Evolutionary conservation across 1,140 invertebrate species (phyloP).

Genomic region (Linepithema humile): DNA sequence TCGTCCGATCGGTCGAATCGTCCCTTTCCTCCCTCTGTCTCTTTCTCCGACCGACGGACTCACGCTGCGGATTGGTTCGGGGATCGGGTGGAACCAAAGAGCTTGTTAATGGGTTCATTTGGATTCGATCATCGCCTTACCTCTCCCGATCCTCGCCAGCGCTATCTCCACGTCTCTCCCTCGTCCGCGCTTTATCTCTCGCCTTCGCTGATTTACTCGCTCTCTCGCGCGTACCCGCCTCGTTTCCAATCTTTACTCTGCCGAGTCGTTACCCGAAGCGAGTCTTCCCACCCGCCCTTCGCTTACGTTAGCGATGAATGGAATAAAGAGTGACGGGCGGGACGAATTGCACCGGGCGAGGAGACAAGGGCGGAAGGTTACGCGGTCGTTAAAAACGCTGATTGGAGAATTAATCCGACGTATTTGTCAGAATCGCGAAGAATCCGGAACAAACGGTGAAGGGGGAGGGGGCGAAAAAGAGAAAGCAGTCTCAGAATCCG

Average conservation of each 20-base stretch:
- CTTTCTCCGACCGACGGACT: background rate
- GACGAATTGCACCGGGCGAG: background rate
- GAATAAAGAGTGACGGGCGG: conserved; percentile 9
- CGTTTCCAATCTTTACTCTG: conserved; percentile 51
- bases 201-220: conserved; percentile 57
- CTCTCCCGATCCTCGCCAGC: conserved; percentile 63
- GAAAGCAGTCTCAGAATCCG: background rate
- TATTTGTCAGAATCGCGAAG: conserved; percentile 55
- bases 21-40: conserved; percentile 8
- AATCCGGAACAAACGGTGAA: background rate
- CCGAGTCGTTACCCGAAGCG: conserved; percentile 40
- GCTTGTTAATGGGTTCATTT: conserved; percentile 83
- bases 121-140: conserved; percentile 82
- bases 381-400: conserved; percentile 45
- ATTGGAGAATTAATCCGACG: conserved; percentile 70
- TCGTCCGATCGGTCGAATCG: background rate
- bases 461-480: background rate
- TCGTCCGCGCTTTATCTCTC: conserved; percentile 49
- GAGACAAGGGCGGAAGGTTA: conserved; percentile 1
- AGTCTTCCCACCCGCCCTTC: conserved; percentile 22
- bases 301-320: conserved; percentile 31
- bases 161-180: conserved; percentile 18
- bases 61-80: conserved; percentile 51
- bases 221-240: conserved; percentile 9
- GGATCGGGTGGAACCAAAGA: conserved; percentile 76